Percentiles rank a stretch among this genome's conserved stretches.
Conservation (phyloP, 2,888 invertebrate species). For the Drosophila glabriapex region DNA sequence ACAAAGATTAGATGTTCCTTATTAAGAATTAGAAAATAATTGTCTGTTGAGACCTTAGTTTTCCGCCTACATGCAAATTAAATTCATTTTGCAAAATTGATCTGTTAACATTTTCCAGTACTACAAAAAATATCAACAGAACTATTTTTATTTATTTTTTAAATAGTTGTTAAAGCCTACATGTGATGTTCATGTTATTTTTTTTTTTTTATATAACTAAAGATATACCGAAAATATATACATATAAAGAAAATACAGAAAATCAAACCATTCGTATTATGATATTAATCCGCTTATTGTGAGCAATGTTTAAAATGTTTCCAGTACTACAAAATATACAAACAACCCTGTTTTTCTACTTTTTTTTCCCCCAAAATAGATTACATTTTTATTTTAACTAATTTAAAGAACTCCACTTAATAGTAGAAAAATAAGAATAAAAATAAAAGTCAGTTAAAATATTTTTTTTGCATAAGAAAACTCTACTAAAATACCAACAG, state of each 20-base stretch:
- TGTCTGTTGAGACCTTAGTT: neutral
- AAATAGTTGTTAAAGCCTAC: neutral
- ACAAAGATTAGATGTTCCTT: neutral
- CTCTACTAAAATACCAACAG: too few species aligned
- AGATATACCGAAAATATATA: too few species aligned
- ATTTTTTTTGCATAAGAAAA: too few species aligned
- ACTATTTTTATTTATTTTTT: neutral
- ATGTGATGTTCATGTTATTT: neutral
- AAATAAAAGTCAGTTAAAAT: too few species aligned
- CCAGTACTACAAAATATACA: neutral
- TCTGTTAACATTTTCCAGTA: neutral
- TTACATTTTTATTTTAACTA: too few species aligned
- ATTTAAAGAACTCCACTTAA: too few species aligned
- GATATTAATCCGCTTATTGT: neutral
- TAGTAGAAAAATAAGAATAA: too few species aligned
- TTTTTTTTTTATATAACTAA: neutral
- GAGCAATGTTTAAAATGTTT: neutral
- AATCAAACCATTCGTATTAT: neutral
- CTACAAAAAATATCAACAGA: neutral
- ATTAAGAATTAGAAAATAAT: neutral
- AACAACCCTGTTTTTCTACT: neutral
- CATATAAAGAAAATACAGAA: neutral
- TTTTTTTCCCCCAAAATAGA: too few species aligned
- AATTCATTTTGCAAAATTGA: neutral
- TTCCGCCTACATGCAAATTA: neutral